Conservation (phyloP, 2,797 vertebrate species). For the Anabas testudineus region DNA sequence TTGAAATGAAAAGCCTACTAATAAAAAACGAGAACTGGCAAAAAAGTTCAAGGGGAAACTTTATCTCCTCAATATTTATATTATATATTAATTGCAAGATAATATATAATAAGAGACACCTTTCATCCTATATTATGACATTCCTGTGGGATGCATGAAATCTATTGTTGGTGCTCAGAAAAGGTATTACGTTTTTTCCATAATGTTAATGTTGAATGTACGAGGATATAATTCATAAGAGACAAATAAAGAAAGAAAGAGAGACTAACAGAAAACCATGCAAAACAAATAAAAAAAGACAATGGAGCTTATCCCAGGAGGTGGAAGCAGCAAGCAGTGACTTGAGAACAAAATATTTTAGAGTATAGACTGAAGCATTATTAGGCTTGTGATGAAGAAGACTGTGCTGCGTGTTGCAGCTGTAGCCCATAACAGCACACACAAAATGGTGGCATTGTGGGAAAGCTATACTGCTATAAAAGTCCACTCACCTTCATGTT, state of each 20-base stretch:
- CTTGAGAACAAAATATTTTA: slow-evolving; percentile 30
- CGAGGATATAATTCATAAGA: slow-evolving; percentile 2
- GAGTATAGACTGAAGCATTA: slow-evolving; percentile 36
- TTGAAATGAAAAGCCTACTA: slow-evolving; percentile 6
- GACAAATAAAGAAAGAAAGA: background rate
- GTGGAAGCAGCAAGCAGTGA: slow-evolving; percentile 69
- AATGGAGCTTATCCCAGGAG: slow-evolving; percentile 31
- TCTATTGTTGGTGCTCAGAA: background rate
- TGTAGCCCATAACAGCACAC: slow-evolving; percentile 41
- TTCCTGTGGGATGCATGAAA: background rate
- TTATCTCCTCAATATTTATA: too few relatives aligned
- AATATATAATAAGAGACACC: background rate
- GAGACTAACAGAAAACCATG: slow-evolving; percentile 44
- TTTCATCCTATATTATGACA: background rate
- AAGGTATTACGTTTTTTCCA: slow-evolving; percentile 11
- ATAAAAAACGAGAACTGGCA: background rate
- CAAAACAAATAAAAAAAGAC: slow-evolving; percentile 32
- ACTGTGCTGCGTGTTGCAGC: slow-evolving; percentile 53
- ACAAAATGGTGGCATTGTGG: slow-evolving; percentile 67
- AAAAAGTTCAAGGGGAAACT: background rate
- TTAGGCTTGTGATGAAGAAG: slow-evolving; percentile 58
- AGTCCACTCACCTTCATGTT: slow-evolving; percentile 84
- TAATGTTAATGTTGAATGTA: background rate
- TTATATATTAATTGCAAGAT: background rate
- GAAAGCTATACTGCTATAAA: slow-evolving; percentile 62